Conservation (phyloP, 2,888 invertebrate genomes). For the Pyrochroa serraticornis region DNA sequence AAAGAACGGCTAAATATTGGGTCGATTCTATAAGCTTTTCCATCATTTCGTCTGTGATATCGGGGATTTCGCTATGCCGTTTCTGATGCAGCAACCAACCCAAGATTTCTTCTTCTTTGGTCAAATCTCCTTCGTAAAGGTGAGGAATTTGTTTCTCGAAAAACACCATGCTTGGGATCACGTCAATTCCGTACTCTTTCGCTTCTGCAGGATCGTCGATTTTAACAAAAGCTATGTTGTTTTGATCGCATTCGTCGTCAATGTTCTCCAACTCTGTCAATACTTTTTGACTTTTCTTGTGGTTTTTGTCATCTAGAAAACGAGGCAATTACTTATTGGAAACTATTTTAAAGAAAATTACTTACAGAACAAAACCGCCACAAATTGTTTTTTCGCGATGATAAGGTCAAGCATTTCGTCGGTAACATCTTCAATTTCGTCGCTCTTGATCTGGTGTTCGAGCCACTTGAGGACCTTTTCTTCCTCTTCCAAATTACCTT, state of each 20-base stretch:
- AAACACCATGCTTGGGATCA: slow-evolving; percentile 80
- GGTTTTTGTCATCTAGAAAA: slow-evolving; percentile 83
- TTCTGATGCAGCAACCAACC: slow-evolving; percentile 92
- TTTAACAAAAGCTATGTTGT: slow-evolving; percentile 90
- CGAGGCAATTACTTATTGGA: not conserved
- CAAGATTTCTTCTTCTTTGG: slow-evolving; percentile 87
- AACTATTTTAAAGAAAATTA: slow-evolving; percentile 41
- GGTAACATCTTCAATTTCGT: slow-evolving; percentile 93
- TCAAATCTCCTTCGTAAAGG: slow-evolving; percentile 71
- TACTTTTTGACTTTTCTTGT: slow-evolving; percentile 87
- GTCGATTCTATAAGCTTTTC: slow-evolving; percentile 83
- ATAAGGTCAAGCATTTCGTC: slow-evolving; percentile 93
- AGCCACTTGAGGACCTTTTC: slow-evolving; percentile 88
- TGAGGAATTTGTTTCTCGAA: slow-evolving; percentile 70
- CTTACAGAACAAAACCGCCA: slow-evolving; percentile 92
- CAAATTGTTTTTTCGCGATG: slow-evolving; percentile 84
- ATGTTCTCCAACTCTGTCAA: slow-evolving; percentile 87
- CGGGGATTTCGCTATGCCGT: slow-evolving; percentile 88
- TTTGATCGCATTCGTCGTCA: slow-evolving; percentile 91
- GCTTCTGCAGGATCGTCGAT: slow-evolving; percentile 88
- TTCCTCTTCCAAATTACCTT: slow-evolving; percentile 88
- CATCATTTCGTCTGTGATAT: slow-evolving; percentile 93
- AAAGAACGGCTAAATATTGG: slow-evolving; percentile 84
- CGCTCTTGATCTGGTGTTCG: slow-evolving; percentile 80
- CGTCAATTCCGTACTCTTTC: slow-evolving; percentile 86